Evolutionary conservation across 92 coral and sea anemone species (phyloP), one percentile per base, ranked within the genome.

Genomic region (Umimayanthus kanabou): DNA sequence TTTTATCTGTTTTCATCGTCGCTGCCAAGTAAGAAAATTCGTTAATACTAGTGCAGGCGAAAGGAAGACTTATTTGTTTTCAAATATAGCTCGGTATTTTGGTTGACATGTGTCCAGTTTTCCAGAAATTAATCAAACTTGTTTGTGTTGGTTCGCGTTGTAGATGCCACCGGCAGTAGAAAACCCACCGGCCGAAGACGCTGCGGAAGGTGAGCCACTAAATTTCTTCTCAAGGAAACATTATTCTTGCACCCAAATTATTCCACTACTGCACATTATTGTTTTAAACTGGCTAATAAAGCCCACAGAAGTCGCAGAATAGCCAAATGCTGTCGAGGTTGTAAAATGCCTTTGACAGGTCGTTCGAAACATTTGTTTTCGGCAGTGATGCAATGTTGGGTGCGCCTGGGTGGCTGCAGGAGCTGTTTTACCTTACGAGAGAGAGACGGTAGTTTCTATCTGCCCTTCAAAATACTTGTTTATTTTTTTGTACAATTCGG

Each of bases 111-210:
- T 43, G n/a, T 69, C 50, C 18, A 64, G 9, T 79, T 85, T 30
- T 61, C 79, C 7, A 45, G 87, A 69, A 69, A 39, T 49, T 74
- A 47, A 71, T 18, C 29, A 50, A 66, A 77, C 70, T 43, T 88
- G 80, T 49, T 73, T 67, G 45, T 64, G 64, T 40, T 83, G 82
- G 61, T 73, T 91, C 84, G 78, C 88, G 37, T 90, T 85, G 73
- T 88, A 94, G 99, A 97, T 96, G 98, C 87, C 99, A 39, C 99
- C 99, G 65, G 97, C 99, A 67, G 99, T 97, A 28, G 98, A 95
- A 84, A 97, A 97, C 93, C 99, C 99, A 91, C 97, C 98, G 77
- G 91, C 98, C 77, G 94, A 94, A 80, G 94, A 89, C n/a, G 87
- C 91, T 57, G 98, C 90, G 85, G 96, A 93, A 93, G 95, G 98